A percentile compares a stretch with the other conserved stretches of the same genome.
phyloP scores from a whole-genome alignment of 2,113 vertebrate genomes.

The Bubalus kerabau region DNA sequence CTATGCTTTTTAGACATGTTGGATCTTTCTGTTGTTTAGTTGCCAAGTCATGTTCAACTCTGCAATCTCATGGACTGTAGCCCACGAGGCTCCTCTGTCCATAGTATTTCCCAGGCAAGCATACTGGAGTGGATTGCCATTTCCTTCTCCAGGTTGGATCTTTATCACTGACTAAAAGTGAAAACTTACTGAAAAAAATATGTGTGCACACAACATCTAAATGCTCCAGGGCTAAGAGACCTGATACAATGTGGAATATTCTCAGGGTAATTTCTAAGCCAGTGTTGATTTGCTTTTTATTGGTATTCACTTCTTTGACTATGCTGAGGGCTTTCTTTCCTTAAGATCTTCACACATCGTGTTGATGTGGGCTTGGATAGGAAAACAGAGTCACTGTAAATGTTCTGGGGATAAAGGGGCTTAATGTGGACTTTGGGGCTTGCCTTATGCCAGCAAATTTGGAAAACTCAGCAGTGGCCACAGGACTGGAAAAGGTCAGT shows the following conservation, averaged over 20 bases:
- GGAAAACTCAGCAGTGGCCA: too few relatives aligned
- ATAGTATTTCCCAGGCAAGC: background rate
- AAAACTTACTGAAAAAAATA: background rate
- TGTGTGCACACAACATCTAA: background rate
- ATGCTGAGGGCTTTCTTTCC: background rate
- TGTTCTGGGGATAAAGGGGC: background rate
- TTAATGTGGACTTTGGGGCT: background rate
- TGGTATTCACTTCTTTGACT: background rate
- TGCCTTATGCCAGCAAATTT: too few relatives aligned
- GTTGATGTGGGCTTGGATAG: background rate
- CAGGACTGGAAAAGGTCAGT: too few relatives aligned
- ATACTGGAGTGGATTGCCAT: background rate
- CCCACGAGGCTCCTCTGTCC: background rate
- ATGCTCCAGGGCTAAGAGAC: too few relatives aligned
- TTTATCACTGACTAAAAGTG: too few relatives aligned
- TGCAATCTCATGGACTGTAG: background rate
- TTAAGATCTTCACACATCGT: fast-evolving
- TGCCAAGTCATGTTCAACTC: background rate
- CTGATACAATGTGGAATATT: fast-evolving
- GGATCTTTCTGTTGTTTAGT: background rate
- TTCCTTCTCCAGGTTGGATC: background rate
- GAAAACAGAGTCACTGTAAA: background rate
- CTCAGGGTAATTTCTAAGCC: background rate
- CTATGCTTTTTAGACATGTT: background rate
- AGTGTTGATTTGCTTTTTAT: background rate